Base-by-base conservation (phyloP, 2,888 invertebrate species). In the Gastrophysa polygoni region DNA sequence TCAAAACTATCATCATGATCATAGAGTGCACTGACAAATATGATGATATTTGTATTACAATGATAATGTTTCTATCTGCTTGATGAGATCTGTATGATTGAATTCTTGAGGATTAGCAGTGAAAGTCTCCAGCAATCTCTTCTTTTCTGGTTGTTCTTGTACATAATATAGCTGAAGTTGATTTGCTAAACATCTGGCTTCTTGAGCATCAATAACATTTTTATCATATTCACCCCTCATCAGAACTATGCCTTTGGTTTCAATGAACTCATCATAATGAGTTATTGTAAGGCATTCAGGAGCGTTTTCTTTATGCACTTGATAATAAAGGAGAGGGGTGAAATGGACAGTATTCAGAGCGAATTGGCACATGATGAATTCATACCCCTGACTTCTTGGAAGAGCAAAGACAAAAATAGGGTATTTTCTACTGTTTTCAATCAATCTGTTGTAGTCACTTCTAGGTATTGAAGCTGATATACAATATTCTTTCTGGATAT, bases 141-240 rank as follows among this genome's bases (percentile, higher is more conserved):
- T 75, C 76, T 91, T 89, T 4, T 82, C 82, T 11, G 84, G 78
- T 76, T 91, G 87, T 56, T 88, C 85, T 69, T 88, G 87, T 51
- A 85, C 86, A 78, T 94, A 95, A 81, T 93, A 95, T 81, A 95
- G 83, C 78, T 94, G 93, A 63, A 95, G 82, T 78, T 95, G 91
- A 79, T 95, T 94, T 0, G 90, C 92, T 57, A 95, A 81, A 77
- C 93, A 95, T 75, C 91, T 92, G 0, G 95, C 95, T 81, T 95
- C 95, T 75, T 88, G 86, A 0, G 86, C 88, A 77, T 83, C 88
- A 59, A 94, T 79, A 0, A 90, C 88, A 80, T 93, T 91, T 74
- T 86, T 87, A 76, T 95, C 93, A 78, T 88, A 95, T 79, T 95
- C 93, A 14, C 95, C 95, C 43, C 90, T 85, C 93, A 95, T 93